These are phyloP conservation scores for Scaptomyza polygonia DNA, from an alignment of 2,888 invertebrate species.

Conservation along the genomic window DNA sequence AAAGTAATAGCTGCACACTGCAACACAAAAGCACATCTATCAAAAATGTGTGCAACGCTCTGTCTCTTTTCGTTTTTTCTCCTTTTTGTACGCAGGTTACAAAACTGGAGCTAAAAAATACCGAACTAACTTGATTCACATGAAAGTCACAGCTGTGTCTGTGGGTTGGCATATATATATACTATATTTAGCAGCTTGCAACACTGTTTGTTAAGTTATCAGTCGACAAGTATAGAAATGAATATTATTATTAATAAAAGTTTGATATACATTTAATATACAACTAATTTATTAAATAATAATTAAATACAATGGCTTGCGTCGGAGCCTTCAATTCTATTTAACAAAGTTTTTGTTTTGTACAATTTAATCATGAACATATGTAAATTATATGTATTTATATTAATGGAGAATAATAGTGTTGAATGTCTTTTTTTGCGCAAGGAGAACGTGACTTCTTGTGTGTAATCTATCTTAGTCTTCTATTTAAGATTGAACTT, in stretches of 20 bases:
- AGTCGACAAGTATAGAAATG: neutral
- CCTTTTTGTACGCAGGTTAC: neutral
- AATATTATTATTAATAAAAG: neutral
- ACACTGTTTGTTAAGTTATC: neutral
- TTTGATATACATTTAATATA: neutral
- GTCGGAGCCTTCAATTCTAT: neutral
- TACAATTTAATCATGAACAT: neutral
- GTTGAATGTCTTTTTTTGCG: too few relatives aligned
- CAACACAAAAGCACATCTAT: neutral
- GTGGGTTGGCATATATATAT: neutral
- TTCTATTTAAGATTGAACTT: neutral
- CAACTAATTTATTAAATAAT: neutral
- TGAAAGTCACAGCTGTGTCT: slow-evolving; percentile 5
- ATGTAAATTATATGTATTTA: neutral
- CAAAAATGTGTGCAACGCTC: too few relatives aligned
- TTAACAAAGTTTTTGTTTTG: neutral
- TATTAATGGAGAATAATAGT: neutral
- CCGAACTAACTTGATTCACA: neutral
- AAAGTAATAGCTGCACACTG: neutral
- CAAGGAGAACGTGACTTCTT: too few relatives aligned
- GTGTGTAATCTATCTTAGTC: neutral
- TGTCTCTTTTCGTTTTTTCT: neutral
- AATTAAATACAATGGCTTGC: neutral
- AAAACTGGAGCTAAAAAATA: neutral
- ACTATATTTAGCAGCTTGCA: slow-evolving; percentile 16